Evolutionary conservation across 2,888 invertebrate genomes (phyloP).

Genomic region (Coleophora flavipennella): DNA sequence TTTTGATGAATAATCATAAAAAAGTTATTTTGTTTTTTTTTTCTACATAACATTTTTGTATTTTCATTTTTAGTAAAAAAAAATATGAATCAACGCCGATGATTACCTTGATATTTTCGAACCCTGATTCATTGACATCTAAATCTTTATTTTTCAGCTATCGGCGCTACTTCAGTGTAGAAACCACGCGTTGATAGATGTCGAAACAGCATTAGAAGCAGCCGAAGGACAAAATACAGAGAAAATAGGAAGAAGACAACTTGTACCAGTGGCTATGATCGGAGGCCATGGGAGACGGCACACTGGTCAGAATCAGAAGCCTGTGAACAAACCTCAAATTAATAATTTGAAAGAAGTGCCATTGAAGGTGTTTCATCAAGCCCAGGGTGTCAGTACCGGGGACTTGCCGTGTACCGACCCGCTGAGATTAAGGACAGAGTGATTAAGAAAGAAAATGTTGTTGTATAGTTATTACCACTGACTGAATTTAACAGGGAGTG

Average conservation of each 20-base stretch:
- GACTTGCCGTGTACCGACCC: conserved; percentile 56
- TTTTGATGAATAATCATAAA: no score
- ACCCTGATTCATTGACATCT: no score
- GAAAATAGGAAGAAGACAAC: conserved; percentile 31
- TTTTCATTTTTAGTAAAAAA: no score
- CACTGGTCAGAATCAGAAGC: conserved; percentile 11
- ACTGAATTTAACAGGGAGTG: conserved; percentile 2
- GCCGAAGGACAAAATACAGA: conserved; percentile 49
- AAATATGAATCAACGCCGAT: no score
- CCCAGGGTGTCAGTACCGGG: conserved; percentile 37
- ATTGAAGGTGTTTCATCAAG: conserved; percentile 53
- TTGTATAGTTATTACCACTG: conserved; percentile 48
- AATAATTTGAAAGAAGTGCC: conserved; percentile 53
- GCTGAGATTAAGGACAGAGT: conserved; percentile 53
- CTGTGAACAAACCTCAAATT: conserved; percentile 16
- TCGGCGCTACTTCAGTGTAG: conserved; percentile 55
- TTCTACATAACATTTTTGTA: no score
- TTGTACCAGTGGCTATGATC: conserved; percentile 40
- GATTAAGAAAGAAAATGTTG: conserved; percentile 45
- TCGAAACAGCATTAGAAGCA: conserved; percentile 67
- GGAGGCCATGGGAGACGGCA: conserved; percentile 11
- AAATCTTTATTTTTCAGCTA: conserved; percentile 39
- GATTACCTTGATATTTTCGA: no score
- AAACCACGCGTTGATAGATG: conserved; percentile 60
- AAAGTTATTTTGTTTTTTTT: no score